Evolutionary conservation across 2,797 vertebrate genomes (phyloP), one percentile per base, ranked within the genome.

Genomic region (Leuciscus waleckii): DNA sequence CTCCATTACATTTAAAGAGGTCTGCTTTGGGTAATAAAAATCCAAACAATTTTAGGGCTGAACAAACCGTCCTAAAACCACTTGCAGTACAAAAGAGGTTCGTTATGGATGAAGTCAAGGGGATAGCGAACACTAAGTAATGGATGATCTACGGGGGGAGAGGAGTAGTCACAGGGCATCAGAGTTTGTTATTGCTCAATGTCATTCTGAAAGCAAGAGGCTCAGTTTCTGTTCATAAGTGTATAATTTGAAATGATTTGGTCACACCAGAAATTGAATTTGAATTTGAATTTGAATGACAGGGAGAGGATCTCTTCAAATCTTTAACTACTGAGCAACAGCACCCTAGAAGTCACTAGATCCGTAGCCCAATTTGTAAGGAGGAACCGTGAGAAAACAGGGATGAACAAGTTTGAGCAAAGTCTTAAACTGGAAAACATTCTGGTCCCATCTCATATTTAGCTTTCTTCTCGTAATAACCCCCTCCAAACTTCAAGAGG

Each of bases 401-500:
- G 29, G 43, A 68, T 80, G 17, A 80, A 21, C 65, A 35, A 49
- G 61, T 49, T 37, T 35, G 43, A 80, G 43, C 17, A 65, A 76
- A 79, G 56, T 35, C 29, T 49, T 49, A 67, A 79, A 79, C 19
- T 67, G 77, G 26, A 32, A 80, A 32, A 21, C 29, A 80, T 68
- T 68, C 78, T 49, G 21, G 61, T 80, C 79, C 41, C 43, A 80
- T 43, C 58, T 58, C 51, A 68, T 77, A 85, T 83, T 81, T 85
- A 46, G 43, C 37, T 76, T 75, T 84, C 69, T 74, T 87, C 68
- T 75, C 2, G n/a, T 83, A 56, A 79, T 65, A 68, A 49, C 79
- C 68, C 69, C 51, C 51, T 76, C 41, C 23, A 51, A 80, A 49
- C 83, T 85, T 85, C 77, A 85, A 85, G 68, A 70, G 68, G 21